These are phyloP conservation scores for Halichoeres trimaculatus DNA, from an alignment of 2,113 vertebrate genomes.

Conservation along the genomic window DNA sequence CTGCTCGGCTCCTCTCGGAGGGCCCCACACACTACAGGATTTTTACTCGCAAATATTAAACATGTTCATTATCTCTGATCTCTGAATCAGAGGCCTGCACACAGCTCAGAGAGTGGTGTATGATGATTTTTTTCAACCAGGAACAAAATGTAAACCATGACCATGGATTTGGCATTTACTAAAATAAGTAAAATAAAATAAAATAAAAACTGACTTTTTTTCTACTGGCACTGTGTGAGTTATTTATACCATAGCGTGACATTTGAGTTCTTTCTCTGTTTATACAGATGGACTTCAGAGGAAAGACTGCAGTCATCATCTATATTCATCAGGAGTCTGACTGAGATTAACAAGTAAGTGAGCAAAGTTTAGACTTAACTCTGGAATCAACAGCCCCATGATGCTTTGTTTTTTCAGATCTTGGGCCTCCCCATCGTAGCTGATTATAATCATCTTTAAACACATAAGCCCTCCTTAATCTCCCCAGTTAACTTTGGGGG, in stretches of 20 bases:
- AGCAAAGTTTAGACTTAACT: slow-evolving; percentile 17
- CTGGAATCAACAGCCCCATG: neutral
- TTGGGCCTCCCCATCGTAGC: slow-evolving; percentile 31
- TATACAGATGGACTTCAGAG: neutral
- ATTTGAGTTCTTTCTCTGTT: neutral
- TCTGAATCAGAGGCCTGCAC: no score
- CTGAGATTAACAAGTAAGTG: neutral
- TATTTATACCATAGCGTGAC: neutral
- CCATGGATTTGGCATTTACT: no score
- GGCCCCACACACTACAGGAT: no score
- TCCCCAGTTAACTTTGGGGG: slow-evolving; percentile 9
- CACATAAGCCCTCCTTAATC: slow-evolving; percentile 21
- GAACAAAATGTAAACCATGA: no score
- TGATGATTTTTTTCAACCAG: no score
- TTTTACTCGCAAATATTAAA: no score
- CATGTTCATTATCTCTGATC: no score
- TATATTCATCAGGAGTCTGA: slow-evolving; percentile 7
- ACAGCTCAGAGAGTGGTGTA: no score
- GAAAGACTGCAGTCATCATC: neutral
- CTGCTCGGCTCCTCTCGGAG: no score
- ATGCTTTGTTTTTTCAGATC: slow-evolving; percentile 19
- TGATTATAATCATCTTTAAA: slow-evolving; percentile 56
- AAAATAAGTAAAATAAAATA: no score
- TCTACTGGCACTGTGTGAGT: no score
- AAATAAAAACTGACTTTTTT: no score